Evolutionary conservation across 1,140 invertebrate genomes (phyloP), one percentile per base, ranked within the genome.

Genomic region (Neoseiulus cucumeris): DNA sequence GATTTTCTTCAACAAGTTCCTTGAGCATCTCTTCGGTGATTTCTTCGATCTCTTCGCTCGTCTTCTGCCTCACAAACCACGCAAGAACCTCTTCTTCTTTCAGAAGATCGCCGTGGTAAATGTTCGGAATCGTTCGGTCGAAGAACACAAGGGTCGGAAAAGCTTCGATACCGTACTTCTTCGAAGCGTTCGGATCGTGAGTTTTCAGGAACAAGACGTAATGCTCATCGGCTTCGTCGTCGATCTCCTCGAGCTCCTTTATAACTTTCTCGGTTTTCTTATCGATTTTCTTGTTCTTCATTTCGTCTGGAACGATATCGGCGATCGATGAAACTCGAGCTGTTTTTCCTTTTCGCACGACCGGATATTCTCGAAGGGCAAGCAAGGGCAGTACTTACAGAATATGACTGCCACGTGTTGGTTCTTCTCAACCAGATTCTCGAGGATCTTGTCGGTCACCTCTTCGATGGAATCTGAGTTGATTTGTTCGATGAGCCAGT

Each of bases 391-490:
- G 17, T 68, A 82, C 87, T 82, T 82, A 92, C 89, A 91, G 76
- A 92, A 92, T 47, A 93, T 76, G 70, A 93, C 89, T 22, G 90
- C 89, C 17, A 94, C 88, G 75, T 92, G 92, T 81, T 91, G 89
- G 72, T 91, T 86, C 71, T 90, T 87, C 69, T 87, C 85, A 70
- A 93, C 89, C 7, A 94, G 79, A 72, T 87, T 85, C 68, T 82
- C 80, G 18, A 93, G 76, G 72, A 92, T 92, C 78, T 92, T 88
- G 74, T 92, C 89, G 0, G 89, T 92, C 20, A 93, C 89, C 79
- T 92, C 89, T 79, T 93, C 90, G 69, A 94, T 94, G 0, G 89
- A 92, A 42, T 89, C 89, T 0, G 86, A 84, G 72, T 85, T 86
- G 74, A 91, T 91, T 73, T 93, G 90, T 71, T 90, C 82, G 67